Evolutionary conservation across 2,113 vertebrate species (phyloP).

Genomic region (Mus musculus): DNA sequence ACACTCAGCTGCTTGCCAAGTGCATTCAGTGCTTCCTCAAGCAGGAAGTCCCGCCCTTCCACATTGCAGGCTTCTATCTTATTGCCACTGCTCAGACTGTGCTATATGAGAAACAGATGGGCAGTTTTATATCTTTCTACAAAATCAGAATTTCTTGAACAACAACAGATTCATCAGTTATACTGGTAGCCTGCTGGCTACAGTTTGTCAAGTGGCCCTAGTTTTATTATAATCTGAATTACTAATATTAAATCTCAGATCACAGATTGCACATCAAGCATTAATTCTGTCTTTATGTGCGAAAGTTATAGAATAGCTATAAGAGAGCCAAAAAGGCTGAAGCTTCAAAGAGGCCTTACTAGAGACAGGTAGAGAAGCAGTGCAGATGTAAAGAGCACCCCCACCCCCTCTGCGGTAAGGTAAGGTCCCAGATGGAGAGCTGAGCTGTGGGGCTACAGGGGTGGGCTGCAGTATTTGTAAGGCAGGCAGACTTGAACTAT

Average conservation of each 20-base stretch:
- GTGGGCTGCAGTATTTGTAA: not conserved
- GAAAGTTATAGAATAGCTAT: not conserved
- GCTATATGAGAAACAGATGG: not conserved
- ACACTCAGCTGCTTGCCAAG: constrained; percentile 46
- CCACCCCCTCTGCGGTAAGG: not conserved
- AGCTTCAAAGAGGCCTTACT: not conserved
- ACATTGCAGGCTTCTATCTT: constrained; percentile 41
- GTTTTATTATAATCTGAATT: not conserved
- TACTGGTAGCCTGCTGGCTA: not conserved
- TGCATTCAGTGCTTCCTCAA: constrained; percentile 54
- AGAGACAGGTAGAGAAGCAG: not conserved
- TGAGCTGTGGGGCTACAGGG: not conserved
- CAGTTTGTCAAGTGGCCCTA: not conserved
- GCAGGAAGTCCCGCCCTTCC: constrained; percentile 52
- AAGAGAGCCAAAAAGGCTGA: not conserved
- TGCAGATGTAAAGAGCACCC: not conserved
- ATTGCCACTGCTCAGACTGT: constrained; percentile 20
- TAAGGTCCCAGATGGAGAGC: not conserved
- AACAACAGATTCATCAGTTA: not conserved
- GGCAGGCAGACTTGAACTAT: not conserved
- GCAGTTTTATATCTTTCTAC: not conserved
- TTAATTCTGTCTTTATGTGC: not conserved
- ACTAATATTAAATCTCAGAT: not conserved
- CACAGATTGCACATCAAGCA: not conserved
- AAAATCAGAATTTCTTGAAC: not conserved